Conservation (phyloP, 2,888 invertebrate species). For the Leptopterna dolabrata region DNA sequence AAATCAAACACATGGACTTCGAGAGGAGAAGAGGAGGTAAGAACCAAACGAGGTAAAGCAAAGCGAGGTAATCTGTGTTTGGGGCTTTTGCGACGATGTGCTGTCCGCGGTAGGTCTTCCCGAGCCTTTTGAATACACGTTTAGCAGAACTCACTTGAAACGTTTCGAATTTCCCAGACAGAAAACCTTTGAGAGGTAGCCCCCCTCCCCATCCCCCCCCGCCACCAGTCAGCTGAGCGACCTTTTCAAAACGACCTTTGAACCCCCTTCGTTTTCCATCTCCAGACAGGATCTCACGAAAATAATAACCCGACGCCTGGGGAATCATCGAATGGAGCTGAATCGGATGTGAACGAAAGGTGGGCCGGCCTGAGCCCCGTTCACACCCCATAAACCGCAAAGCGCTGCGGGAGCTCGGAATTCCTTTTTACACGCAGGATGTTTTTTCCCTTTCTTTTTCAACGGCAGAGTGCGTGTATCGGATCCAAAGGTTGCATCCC, state of each 20-base stretch:
- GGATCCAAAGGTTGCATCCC: not conserved
- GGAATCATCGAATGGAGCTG: not conserved
- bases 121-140: no score
- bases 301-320: not conserved
- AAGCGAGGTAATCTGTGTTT: no score
- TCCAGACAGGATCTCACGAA: conserved; percentile 2
- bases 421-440: not conserved
- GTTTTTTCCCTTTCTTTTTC: not conserved
- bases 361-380: not conserved
- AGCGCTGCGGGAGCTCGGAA: not conserved
- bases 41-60: no score
- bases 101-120: no score
- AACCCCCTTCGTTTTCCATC: not conserved
- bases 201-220: no score
- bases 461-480: not conserved
- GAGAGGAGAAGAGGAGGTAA: no score
- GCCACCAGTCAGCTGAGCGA: conserved; percentile 18
- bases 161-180: no score
- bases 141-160: no score
- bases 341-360: not conserved
- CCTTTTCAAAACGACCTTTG: not conserved
- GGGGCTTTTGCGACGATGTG: no score
- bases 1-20: no score
- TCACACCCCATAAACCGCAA: conserved; percentile 29
- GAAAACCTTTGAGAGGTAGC: not conserved